These are phyloP conservation scores for Phymatocera aterrima DNA, from an alignment of 2,888 invertebrate genomes.

Conservation along the genomic window DNA sequence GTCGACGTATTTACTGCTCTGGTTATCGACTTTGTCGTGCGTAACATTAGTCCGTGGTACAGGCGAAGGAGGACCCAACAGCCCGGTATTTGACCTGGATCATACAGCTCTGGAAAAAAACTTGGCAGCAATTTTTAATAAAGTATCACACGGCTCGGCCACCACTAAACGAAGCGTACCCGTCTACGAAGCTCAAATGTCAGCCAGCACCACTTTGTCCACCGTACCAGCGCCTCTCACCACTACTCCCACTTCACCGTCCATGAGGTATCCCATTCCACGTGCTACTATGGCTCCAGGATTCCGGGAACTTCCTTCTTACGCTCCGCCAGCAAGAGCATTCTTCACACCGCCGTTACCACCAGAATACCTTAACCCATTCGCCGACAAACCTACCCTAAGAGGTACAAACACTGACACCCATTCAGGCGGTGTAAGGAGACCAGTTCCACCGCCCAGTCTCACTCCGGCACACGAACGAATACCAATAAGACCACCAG, in stretches of 20 bases:
- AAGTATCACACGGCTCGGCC: conserved; percentile 82
- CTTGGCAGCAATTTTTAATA: conserved; percentile 82
- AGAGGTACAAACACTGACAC: conserved; percentile 82
- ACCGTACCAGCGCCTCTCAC: conserved; percentile 81
- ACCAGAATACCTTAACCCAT: conserved; percentile 89
- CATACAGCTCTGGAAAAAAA: conserved; percentile 81
- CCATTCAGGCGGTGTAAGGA: conserved; percentile 62
- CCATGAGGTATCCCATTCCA: conserved; percentile 59
- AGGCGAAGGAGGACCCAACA: conserved; percentile 68
- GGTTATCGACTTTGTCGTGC: conserved; percentile 44
- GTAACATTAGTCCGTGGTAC: conserved; percentile 52
- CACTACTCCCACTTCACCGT: conserved; percentile 74
- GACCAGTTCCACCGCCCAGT: conserved; percentile 90
- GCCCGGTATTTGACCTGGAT: conserved; percentile 75
- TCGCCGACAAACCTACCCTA: conserved; percentile 92
- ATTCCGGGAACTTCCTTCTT: conserved; percentile 85
- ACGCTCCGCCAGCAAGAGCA: conserved; percentile 87
- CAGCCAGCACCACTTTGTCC: conserved; percentile 77
- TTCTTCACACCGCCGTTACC: conserved; percentile 91
- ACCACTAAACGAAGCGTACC: conserved; percentile 84
- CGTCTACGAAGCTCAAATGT: conserved; percentile 77
- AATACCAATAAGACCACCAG: conserved; percentile 87
- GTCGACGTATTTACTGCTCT: conserved; percentile 40
- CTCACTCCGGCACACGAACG: conserved; percentile 88
- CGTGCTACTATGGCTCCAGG: conserved; percentile 67